Conservation (phyloP, 2,797 vertebrate genomes). For the Podarcis siculus region DNA sequence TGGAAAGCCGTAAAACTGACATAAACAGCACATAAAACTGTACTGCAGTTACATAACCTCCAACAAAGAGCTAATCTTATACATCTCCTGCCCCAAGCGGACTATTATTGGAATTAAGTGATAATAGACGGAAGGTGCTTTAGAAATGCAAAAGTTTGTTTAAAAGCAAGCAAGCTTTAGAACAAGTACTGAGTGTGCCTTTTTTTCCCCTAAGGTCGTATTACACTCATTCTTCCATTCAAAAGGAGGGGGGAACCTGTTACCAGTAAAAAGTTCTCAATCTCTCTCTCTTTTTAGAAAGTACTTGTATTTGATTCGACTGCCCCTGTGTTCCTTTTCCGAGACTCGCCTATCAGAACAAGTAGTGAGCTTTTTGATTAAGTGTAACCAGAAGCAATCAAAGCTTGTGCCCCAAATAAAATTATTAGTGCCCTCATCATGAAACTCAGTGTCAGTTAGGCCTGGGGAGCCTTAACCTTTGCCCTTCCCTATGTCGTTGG, state of each 20-base stretch:
- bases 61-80: neutral
- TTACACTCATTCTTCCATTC: conserved; percentile 2
- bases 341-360: neutral
- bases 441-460: neutral
- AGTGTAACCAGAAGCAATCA: neutral
- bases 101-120: neutral
- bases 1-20: neutral
- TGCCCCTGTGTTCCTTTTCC: neutral
- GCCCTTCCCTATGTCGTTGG: no score
- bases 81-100: neutral
- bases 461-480: no score
- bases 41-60: neutral
- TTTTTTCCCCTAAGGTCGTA: neutral
- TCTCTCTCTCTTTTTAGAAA: neutral
- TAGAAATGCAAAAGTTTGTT: neutral
- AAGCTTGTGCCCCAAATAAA: neutral
- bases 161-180: conserved; percentile 5
- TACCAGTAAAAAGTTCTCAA: neutral
- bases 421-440: neutral
- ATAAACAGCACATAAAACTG: neutral
- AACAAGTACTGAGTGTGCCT: conserved; percentile 35
- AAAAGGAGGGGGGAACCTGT: neutral
- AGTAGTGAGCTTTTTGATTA: neutral
- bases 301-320: conserved; percentile 2
- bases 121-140: neutral